Conservation (phyloP, 30 jellyfish, hydroid and myxozoan species). For the Hydractinia symbiolongicarpus region DNA sequence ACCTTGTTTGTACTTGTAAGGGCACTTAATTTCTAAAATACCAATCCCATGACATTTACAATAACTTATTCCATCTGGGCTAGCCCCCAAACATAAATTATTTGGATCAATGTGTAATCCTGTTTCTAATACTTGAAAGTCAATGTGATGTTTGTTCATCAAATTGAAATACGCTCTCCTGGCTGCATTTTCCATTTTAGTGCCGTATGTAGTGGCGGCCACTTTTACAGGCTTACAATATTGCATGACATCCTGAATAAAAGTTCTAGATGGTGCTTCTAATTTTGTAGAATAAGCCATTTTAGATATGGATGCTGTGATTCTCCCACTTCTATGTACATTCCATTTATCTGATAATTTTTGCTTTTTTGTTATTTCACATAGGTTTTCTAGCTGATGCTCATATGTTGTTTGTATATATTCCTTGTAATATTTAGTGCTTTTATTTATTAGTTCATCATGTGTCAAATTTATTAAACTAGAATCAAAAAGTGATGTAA, state of each 20-base stretch:
- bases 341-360: conserved; percentile 24
- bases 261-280: conserved; percentile 20
- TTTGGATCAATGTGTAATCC: no score
- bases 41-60: no score
- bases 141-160: no score
- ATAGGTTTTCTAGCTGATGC: conserved; percentile 11
- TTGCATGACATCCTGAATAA: conserved; percentile 23
- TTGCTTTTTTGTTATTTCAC: conserved; percentile 24
- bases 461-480: conserved; percentile 1
- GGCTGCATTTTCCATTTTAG: conserved; percentile 25
- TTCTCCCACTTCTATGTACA: no score
- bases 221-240: conserved; percentile 11
- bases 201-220: conserved; percentile 35
- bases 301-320: no score
- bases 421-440: no score
- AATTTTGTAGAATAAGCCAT: conserved; percentile 29
- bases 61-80: no score
- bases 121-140: no score
- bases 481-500: conserved; percentile 23
- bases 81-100: no score
- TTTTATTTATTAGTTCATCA: conserved; percentile 7
- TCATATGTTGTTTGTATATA: conserved; percentile 12
- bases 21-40: no score
- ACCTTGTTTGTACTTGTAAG: no score
- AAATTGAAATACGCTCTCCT: no score